phyloP scores from a whole-genome alignment of 2,888 invertebrate species.

The Catonia carolina region DNA sequence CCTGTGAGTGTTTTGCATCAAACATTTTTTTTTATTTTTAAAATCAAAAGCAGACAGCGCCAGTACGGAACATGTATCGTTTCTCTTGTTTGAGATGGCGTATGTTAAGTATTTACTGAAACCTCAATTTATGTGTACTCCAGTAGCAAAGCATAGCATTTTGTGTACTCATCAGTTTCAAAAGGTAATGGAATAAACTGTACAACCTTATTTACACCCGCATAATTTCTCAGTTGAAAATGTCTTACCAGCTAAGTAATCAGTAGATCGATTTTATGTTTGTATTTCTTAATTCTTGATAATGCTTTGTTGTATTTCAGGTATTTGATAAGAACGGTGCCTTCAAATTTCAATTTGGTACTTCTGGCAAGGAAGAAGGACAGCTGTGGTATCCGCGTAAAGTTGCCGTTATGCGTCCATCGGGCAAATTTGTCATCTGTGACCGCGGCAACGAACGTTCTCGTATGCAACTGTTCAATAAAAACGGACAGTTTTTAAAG shows the following conservation, averaged over 20 bases:
- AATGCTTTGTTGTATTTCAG: slow-evolving; percentile 42
- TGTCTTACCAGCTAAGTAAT: background rate
- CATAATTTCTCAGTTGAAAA: no score
- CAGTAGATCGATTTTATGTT: background rate
- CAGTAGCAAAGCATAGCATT: no score
- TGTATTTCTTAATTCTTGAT: background rate
- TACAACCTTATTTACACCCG: no score
- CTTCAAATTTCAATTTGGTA: slow-evolving; percentile 90
- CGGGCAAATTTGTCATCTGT: slow-evolving; percentile 91
- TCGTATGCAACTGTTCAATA: slow-evolving; percentile 95
- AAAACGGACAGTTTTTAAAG: slow-evolving; percentile 90
- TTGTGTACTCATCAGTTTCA: no score
- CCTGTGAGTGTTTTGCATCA: no score
- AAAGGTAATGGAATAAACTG: no score
- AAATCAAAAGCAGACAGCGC: no score
- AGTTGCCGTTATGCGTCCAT: slow-evolving; percentile 82
- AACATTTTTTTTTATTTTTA: no score
- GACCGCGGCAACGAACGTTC: slow-evolving; percentile 95
- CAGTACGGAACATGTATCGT: no score
- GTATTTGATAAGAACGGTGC: slow-evolving; percentile 91
- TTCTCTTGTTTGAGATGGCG: no score
- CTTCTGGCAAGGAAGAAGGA: slow-evolving; percentile 91
- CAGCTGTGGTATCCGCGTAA: slow-evolving; percentile 96
- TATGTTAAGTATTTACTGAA: no score
- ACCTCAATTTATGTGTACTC: no score